A percentile compares a stretch with the other conserved stretches of the same genome.
phyloP scores from a whole-genome alignment of 2,797 vertebrate species.

The Smutsia temminckii region DNA sequence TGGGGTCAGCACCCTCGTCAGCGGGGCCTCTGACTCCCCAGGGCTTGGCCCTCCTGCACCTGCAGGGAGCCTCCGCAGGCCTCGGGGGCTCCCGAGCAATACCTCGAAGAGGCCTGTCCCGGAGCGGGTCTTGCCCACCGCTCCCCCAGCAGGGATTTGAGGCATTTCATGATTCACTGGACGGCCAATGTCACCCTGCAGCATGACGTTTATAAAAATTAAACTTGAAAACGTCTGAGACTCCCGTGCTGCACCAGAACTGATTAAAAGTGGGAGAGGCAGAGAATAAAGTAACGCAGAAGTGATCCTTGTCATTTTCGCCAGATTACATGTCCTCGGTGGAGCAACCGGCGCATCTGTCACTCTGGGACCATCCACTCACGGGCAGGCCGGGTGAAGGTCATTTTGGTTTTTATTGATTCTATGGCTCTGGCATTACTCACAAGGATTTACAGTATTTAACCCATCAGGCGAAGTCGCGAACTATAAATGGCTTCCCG shows the following conservation, averaged over 20 bases:
- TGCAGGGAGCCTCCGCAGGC: background rate
- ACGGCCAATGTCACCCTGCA: constrained; percentile 56
- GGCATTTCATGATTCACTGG: constrained; percentile 57
- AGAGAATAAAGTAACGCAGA: constrained; percentile 50
- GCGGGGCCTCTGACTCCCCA: background rate
- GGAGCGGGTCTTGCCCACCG: constrained; percentile 15
- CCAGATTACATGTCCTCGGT: constrained; percentile 66
- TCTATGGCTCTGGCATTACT: constrained; percentile 67
- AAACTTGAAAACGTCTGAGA: constrained; percentile 60
- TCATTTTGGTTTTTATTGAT: constrained; percentile 74
- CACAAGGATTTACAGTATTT: constrained; percentile 75
- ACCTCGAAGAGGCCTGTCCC: background rate
- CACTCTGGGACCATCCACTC: constrained; percentile 67
- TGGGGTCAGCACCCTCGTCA: background rate
- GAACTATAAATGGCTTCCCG: constrained; percentile 75
- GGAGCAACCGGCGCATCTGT: background rate
- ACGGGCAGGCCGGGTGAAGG: constrained; percentile 61
- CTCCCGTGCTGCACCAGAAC: constrained; percentile 67
- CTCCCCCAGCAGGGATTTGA: background rate
- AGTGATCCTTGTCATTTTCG: constrained; percentile 55
- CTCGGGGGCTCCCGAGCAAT: accelerated
- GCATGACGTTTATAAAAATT: constrained; percentile 58
- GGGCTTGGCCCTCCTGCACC: accelerated
- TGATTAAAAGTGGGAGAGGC: constrained; percentile 67
- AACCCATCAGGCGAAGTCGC: constrained; percentile 73